Evolutionary conservation across 2,113 vertebrate species (phyloP).

Genomic region (Gopherus evgoodei): DNA sequence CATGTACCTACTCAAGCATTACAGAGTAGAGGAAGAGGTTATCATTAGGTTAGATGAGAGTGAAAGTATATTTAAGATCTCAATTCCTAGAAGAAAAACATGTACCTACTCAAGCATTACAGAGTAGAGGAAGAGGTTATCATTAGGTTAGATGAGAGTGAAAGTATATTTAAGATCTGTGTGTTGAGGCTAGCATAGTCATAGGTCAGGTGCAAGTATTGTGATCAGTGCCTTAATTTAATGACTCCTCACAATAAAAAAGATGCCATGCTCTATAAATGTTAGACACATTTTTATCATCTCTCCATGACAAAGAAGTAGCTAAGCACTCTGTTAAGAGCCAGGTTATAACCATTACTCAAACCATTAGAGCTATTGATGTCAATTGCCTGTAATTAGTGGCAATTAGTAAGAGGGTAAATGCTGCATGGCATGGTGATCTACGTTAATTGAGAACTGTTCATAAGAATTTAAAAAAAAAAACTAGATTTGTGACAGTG

Average conservation of each 20-base stretch:
- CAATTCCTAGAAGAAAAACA: not conserved
- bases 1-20: not conserved
- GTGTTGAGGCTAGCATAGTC: not conserved
- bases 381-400: slow-evolving; percentile 42
- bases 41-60: not conserved
- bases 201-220: not conserved
- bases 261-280: slow-evolving; percentile 25
- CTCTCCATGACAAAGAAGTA: slow-evolving; percentile 26
- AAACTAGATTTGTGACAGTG: not conserved
- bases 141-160: not conserved
- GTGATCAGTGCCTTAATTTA: not conserved
- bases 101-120: not conserved
- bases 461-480: not conserved
- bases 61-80: not conserved
- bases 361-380: slow-evolving; percentile 29
- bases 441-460: slow-evolving; percentile 43
- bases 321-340: slow-evolving; percentile 20
- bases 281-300: not conserved
- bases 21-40: not conserved
- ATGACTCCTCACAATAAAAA: not conserved
- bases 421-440: slow-evolving; percentile 5
- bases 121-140: not conserved
- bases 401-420: slow-evolving; percentile 65
- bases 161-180: not conserved
- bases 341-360: slow-evolving; percentile 29